Conservation (phyloP, 2,888 invertebrate genomes). For the Pristionchus fissidentatus region DNA sequence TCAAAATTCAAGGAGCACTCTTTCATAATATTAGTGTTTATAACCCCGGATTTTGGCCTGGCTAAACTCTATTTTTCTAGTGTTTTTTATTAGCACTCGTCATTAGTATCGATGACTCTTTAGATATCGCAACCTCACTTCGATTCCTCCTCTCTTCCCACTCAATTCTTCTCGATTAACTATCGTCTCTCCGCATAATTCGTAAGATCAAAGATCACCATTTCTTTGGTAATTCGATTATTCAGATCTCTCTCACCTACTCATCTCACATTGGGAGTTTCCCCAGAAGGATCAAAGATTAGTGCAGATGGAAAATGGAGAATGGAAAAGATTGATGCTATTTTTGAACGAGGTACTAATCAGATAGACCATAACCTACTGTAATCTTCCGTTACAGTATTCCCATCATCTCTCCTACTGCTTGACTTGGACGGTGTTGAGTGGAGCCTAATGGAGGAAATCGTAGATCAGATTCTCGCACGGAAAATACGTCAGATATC, state of each 20-base stretch:
- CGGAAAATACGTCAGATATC: constrained; percentile 20
- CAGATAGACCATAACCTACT: background rate
- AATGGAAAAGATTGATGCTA: background rate
- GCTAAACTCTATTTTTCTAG: no score
- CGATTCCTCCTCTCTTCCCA: background rate
- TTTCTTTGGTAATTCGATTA: background rate
- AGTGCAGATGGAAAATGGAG: constrained; percentile 35
- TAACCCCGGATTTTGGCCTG: no score
- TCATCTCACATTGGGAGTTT: constrained; percentile 12
- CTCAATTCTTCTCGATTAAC: background rate
- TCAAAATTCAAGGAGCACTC: no score
- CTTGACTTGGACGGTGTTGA: constrained; percentile 30
- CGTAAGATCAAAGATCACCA: constrained; percentile 17
- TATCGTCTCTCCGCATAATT: constrained; percentile 5
- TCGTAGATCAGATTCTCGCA: background rate
- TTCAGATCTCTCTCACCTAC: background rate
- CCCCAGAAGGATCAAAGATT: constrained; percentile 26
- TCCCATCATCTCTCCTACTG: background rate
- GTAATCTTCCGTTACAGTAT: background rate
- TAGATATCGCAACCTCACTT: background rate
- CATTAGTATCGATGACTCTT: background rate
- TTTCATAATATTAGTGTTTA: no score
- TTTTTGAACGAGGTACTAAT: constrained; percentile 27
- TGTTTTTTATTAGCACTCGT: background rate
- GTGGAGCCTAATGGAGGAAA: constrained; percentile 18